Percentiles rank a stretch among this genome's conserved stretches.
These are phyloP conservation scores for Chouioia cunea DNA, from an alignment of 2,888 invertebrate species.

Conservation along the genomic window DNA sequence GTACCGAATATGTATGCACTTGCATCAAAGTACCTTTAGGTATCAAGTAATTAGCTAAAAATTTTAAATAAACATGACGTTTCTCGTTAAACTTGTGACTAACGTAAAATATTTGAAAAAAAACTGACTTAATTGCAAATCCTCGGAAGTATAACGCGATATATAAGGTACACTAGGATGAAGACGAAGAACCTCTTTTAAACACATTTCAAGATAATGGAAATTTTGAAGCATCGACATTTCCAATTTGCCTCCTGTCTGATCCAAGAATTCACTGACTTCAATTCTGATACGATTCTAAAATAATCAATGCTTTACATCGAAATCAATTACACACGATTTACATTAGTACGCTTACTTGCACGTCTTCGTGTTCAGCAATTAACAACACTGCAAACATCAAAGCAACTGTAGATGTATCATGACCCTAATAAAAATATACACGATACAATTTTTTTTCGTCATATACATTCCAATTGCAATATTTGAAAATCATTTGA, in stretches of 20 bases:
- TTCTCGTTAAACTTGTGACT: no score
- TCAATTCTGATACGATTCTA: constrained; percentile 49
- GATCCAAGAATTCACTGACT: constrained; percentile 68
- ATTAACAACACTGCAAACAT: constrained; percentile 70
- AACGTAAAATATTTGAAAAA: no score
- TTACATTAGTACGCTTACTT: constrained; percentile 50
- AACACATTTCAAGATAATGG: constrained; percentile 78
- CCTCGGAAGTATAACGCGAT: constrained; percentile 72
- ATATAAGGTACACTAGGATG: constrained; percentile 79
- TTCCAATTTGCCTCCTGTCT: constrained; percentile 70
- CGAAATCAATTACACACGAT: no score
- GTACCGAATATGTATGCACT: no score
- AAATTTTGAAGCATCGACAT: constrained; percentile 74
- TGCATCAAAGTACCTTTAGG: no score
- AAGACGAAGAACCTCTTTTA: constrained; percentile 77
- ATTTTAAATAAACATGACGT: no score
- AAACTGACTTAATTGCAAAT: constrained; percentile 63
- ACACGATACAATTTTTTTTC: no score
- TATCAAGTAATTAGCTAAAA: no score
- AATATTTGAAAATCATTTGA: background rate
- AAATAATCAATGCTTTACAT: background rate
- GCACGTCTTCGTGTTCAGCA: constrained; percentile 68
- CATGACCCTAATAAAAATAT: constrained; percentile 73
- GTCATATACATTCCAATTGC: background rate
- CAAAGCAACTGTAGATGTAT: constrained; percentile 73